Percentiles rank a stretch among this genome's conserved stretches.
phyloP scores from a whole-genome alignment of 1,140 invertebrate genomes.

The Drosophila novamexicana region DNA sequence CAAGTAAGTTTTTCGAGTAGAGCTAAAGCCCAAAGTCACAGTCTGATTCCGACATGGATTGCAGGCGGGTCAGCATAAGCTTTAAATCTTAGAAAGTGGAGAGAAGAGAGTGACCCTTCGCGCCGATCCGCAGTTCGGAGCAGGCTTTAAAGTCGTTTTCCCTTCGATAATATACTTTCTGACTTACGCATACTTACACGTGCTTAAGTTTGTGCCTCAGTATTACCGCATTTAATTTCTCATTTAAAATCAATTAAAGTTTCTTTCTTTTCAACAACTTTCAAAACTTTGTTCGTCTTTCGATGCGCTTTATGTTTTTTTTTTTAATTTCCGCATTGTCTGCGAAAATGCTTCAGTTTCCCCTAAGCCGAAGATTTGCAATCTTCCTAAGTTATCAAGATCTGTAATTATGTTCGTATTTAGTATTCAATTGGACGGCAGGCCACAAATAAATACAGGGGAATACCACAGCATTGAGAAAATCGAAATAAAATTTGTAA shows the following conservation, averaged over 20 bases:
- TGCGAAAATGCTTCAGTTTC: conserved; percentile 32
- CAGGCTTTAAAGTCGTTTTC: background rate
- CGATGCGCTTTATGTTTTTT: background rate
- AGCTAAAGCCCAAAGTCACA: background rate
- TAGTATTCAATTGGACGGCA: background rate
- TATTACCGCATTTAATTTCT: conserved; percentile 51
- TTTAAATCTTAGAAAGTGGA: conserved; percentile 8
- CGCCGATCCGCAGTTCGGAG: background rate
- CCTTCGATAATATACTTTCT: conserved; percentile 9
- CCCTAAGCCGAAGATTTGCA: conserved; percentile 2
- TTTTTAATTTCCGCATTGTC: conserved; percentile 43
- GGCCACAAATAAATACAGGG: too few relatives aligned
- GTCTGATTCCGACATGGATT: background rate
- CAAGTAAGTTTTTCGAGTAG: background rate
- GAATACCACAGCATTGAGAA: too few relatives aligned
- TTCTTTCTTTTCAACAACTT: conserved; percentile 33
- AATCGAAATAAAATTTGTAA: background rate
- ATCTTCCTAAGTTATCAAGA: conserved; percentile 5
- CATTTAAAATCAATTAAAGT: conserved; percentile 63
- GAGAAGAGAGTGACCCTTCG: background rate
- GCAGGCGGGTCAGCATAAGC: background rate
- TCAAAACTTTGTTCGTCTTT: conserved; percentile 18
- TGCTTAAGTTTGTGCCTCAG: conserved; percentile 10
- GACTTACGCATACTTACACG: background rate
- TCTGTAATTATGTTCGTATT: conserved; percentile 28